Evolutionary conservation across 2,113 vertebrate genomes (phyloP), one percentile per base, ranked within the genome.

Genomic region (Alouatta palliata): DNA sequence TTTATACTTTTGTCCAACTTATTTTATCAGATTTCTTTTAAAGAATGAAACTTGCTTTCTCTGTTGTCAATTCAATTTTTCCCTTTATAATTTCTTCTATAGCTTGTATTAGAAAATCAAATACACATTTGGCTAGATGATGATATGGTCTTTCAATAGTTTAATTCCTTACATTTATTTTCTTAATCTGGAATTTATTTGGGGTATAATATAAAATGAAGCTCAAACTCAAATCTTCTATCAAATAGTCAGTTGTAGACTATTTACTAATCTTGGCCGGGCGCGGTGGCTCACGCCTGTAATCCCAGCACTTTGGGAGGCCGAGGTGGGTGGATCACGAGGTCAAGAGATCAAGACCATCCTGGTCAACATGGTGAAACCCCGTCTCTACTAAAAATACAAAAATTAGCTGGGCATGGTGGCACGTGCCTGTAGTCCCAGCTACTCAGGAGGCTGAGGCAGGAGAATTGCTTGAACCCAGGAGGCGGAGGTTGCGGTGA

Each of bases 1-100:
- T 64, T 75, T 70, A 70, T 27, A 45, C 49, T 30, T 79, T 80
- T 45, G n/a, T 40, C 61, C 49, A 84, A 89, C 56, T 95, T 84
- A 81, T 76, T 94, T 64, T 85, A 76, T 54, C 56, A 94, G 21
- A 85, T 61, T 85, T 75, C n/a, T 92, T 81, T 85, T 61, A 94
- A 94, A 86, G 85, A 92, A 54, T 70, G 4, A 17, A 87, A 84
- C 13, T 30, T 61, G 58, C 82, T 77, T 95, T 71, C 58, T 88
- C 88, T 89, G 73, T 81, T 85, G 25, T 84, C 79, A 54, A 71
- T 40, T 61, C 56, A 27, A 13, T 49, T 43, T 32, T 66, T 95
- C 43, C 70, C 20, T 90, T 87, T 85, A 77, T 6, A 66, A 49
- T 52, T 52, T 89, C 40, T 88, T 81, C n/a, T 79, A 32, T 3